Evolutionary conservation across 53 echinoderm and acorn worm genomes (phyloP), one percentile per base, ranked within the genome.

Genomic region (Hippasteria phrygiana): DNA sequence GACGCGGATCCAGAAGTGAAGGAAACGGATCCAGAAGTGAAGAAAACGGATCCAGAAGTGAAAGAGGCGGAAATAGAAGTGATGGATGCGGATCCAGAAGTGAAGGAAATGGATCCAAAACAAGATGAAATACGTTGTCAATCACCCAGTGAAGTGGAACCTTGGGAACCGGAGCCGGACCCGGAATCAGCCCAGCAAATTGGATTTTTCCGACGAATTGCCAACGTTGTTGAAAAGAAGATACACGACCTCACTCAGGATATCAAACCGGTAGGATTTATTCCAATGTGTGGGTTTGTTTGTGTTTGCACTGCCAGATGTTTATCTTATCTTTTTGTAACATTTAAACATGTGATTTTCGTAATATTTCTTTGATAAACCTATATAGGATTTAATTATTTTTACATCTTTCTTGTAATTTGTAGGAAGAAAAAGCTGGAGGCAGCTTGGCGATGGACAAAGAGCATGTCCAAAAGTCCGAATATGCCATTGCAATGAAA

Each of bases 181-280:
- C 17, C 69, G 2, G 50, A 46, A 75, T 28, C 4, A 74, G 2
- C 33, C 2, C 20, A 29, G 33, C 69, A 26, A 8, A 3, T 36
- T 33, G 75, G 75, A 27, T 75, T 75, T 32, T 48, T 75, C 51
- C 47, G 50, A 38, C 48, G 75, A 24, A 48, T 75, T 27, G 42
- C 20, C 11, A 29, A 75, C 2, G 10, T 31, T 6, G 75, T 75
- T 20, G 47, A 75, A 47, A 48, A 75, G 75, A 32, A 36, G 32
- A 40, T 75, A 7, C 28, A 14, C 20, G 73, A 71, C 3, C 71
- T 37, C 20, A 37, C 16, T 16, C 35, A 17, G 39, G 71, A 34
- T 2, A 11, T 39, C 16, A 71, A 32, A 38, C 13, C 39, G 71
- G 71, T 71, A 34, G 20, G 39, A 24, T 36, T 37, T 3, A 29